These are phyloP conservation scores for Zaprionus tsacasi DNA, from an alignment of 1,140 invertebrate species.

Conservation along the genomic window DNA sequence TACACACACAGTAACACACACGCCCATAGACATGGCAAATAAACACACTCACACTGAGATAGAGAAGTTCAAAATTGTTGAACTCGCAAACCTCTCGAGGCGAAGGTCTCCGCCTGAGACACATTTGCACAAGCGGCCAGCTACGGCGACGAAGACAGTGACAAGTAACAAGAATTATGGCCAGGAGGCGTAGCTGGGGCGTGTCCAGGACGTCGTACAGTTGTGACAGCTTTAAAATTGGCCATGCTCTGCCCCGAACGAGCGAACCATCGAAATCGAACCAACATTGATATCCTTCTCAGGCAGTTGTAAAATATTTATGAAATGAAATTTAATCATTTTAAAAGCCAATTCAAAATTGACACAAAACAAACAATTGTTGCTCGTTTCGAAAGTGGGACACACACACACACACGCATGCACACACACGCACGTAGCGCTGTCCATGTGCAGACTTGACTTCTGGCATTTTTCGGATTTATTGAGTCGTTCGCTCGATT, in stretches of 20 bases:
- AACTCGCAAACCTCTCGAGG: conserved; percentile 56
- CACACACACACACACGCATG: neutral
- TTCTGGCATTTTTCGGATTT: conserved; percentile 5
- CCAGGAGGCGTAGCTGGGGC: conserved; percentile 33
- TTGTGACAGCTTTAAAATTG: conserved; percentile 34
- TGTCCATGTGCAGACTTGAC: neutral
- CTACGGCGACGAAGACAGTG: conserved; percentile 18
- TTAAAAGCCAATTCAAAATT: conserved; percentile 72
- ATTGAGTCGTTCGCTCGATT: neutral
- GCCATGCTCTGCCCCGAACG: neutral
- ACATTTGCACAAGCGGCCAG: conserved; percentile 45
- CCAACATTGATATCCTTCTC: conserved; percentile 49
- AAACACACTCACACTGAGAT: conserved; percentile 15
- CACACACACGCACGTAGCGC: neutral
- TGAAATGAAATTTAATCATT: conserved; percentile 78
- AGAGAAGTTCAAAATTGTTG: conserved; percentile 76
- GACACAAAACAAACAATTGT: conserved; percentile 68
- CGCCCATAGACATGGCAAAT: neutral
- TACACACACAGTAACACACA: neutral
- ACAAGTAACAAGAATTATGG: conserved; percentile 62
- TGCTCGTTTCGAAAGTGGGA: conserved; percentile 10
- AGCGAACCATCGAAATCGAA: no score
- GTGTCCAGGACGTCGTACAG: neutral
- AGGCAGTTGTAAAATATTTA: conserved; percentile 44
- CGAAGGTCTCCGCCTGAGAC: conserved; percentile 34